A percentile compares a stretch with the other conserved stretches of the same genome.
These are phyloP conservation scores for Lycia hirtaria DNA, from an alignment of 2,888 invertebrate genomes.

Conservation along the genomic window DNA sequence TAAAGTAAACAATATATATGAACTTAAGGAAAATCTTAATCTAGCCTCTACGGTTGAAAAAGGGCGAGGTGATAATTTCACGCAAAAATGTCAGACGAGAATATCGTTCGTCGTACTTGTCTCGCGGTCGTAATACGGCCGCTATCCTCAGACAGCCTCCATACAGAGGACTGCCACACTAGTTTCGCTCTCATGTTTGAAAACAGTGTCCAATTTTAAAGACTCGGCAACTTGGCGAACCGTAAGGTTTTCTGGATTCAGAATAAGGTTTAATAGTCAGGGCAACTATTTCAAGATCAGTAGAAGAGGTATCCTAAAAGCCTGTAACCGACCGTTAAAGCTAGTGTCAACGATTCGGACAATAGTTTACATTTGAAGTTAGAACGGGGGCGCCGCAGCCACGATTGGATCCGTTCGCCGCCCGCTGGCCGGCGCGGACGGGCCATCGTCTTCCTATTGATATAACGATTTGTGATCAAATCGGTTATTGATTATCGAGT, in stretches of 20 bases:
- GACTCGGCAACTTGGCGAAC: conserved; percentile 4
- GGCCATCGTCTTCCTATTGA: conserved; percentile 2
- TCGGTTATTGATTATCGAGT: not conserved
- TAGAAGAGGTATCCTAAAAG: not conserved
- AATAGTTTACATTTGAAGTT: conserved; percentile 33
- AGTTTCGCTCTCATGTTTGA: conserved; percentile 1
- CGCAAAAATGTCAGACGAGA: conserved; percentile 18
- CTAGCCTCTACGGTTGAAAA: conserved; percentile 1
- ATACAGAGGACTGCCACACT: conserved; percentile 6
- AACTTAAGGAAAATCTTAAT: not conserved
- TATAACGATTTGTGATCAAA: conserved; percentile 11
- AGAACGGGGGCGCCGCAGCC: conserved; percentile 37
- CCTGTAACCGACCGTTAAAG: not conserved
- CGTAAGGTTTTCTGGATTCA: not conserved
- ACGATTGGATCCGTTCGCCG: conserved; percentile 39
- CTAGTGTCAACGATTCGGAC: not conserved
- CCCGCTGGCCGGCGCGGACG: not conserved
- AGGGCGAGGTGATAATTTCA: conserved; percentile 19
- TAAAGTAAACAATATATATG: not conserved
- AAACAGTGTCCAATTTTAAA: conserved; percentile 2
- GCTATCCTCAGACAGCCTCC: conserved; percentile 25
- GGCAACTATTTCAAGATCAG: not conserved
- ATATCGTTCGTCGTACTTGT: conserved; percentile 12
- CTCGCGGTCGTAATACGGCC: conserved; percentile 14
- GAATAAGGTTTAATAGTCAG: not conserved